Evolutionary conservation across 23 tunicate genomes (phyloP).

Genomic region (Ciona savignyi): DNA sequence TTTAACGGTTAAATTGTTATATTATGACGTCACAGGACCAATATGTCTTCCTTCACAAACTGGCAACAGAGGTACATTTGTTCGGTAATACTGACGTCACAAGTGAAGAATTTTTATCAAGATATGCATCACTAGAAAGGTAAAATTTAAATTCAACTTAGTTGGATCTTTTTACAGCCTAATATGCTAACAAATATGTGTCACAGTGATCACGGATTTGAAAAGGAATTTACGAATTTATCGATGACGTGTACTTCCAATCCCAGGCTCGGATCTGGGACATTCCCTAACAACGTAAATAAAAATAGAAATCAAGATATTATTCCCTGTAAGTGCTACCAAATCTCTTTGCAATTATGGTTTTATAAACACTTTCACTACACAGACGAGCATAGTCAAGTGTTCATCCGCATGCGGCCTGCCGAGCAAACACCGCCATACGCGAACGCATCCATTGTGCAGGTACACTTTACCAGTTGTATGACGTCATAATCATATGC

Average conservation of each 20-base stretch:
- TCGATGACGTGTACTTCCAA: conserved; percentile 30
- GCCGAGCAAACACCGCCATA: conserved; percentile 56
- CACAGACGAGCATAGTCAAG: conserved; percentile 86
- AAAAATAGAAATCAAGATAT: conserved; percentile 65
- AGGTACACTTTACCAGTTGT: conserved; percentile 56
- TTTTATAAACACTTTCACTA: conserved; percentile 8
- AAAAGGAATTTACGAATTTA: not conserved
- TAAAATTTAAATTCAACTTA: conserved; percentile 2
- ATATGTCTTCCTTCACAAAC: conserved; percentile 76
- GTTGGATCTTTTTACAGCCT: not conserved
- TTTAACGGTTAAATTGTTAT: not conserved
- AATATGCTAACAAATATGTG: conserved; percentile 52
- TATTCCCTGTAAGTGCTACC: conserved; percentile 68
- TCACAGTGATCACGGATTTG: conserved; percentile 5
- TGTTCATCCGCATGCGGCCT: conserved; percentile 66
- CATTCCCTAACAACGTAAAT: conserved; percentile 22
- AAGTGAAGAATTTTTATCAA: conserved; percentile 27
- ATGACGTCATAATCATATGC: conserved; percentile 16
- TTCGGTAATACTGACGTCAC: conserved; percentile 57
- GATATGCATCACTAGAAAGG: conserved; percentile 21
- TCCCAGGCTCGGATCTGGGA: conserved; percentile 39
- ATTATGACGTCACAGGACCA: conserved; percentile 57
- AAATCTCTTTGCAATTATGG: conserved; percentile 35
- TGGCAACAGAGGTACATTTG: conserved; percentile 37
- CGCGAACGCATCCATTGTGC: conserved; percentile 55